Conservation (phyloP, 2,888 invertebrate species). For the Holacanthella duospinosa region DNA sequence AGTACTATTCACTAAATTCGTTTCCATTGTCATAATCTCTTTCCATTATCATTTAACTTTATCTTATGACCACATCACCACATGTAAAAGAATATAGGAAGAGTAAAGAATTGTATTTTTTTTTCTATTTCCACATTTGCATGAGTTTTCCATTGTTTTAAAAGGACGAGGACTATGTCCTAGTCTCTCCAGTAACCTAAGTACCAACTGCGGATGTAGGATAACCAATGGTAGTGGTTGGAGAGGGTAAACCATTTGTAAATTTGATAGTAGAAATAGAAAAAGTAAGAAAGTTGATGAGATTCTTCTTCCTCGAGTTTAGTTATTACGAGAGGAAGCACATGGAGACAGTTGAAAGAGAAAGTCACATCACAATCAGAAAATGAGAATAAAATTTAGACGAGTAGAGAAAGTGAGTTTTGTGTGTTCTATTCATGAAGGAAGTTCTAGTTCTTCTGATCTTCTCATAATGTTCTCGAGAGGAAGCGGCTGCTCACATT, state of each 20-base stretch:
- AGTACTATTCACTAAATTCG: no score
- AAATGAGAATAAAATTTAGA: background rate
- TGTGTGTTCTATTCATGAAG: background rate
- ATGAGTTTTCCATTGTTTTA: no score
- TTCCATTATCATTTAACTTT: slow-evolving; percentile 8
- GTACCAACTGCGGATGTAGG: no score
- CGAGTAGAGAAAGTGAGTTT: no score
- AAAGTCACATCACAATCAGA: background rate
- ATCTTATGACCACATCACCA: background rate
- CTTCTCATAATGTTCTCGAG: background rate
- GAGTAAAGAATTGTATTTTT: no score
- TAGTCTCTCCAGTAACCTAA: no score
- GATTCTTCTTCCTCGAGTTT: background rate
- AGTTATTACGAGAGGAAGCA: background rate
- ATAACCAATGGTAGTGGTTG: background rate
- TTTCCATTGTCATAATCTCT: no score
- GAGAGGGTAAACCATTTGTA: background rate
- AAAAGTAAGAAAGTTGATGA: slow-evolving; percentile 2
- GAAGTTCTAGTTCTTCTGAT: no score
- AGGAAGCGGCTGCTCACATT: background rate
- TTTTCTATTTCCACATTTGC: no score
- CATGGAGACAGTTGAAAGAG: background rate
- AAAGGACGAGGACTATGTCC: no score
- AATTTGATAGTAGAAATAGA: background rate
- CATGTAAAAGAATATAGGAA: no score